Base-by-base conservation (phyloP, 2,113 vertebrate species). In the Pagrus major region DNA sequence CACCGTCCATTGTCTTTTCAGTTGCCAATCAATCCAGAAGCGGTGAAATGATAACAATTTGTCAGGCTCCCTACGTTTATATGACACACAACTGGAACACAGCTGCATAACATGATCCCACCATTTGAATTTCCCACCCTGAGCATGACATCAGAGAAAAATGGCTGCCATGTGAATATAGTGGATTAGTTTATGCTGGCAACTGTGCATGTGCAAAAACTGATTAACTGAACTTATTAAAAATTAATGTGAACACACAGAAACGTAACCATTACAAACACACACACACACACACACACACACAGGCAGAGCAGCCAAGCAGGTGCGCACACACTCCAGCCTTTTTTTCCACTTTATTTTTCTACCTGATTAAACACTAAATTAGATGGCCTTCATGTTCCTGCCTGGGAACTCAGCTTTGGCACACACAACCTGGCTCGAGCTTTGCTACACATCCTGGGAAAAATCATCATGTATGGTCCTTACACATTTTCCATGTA, bases 331-430 rank as follows among this genome's bases (percentile, higher is more conserved):
- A 11, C 25, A 54, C 66, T 31, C 25, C 4, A 49, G 47, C 63
- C 37, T 20, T 37, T 41, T 61, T 39, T 18, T 9, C 7, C 12
- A 21, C 67, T 27, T 70, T 78, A 67, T 90, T 87, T 78, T 72
- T 87, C 71, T 78, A 51, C 58, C 74, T 88, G 84, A 91, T 86
- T 91, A 77, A 83, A 86, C 75, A 39, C 52, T 80, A 61, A 78
- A 88, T 88, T 84, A 85, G 78, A 76, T 64, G 71, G n/a, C 60
- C 41, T 69, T 51, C 52, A 51, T 77, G 77, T 79, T 85, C 49
- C 77, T 78, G 73, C 66, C 61, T 52, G 18, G 72, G 61, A 64
- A 74, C 63, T 39, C 27, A 4, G 74, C 64, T 68, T 66, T 86
- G 80, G 88, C 71, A 58, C 51, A 69, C 67, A 56, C 18, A n/a